Percentiles rank a stretch among this genome's conserved stretches.
Evolutionary conservation across 2,113 vertebrate species (phyloP).

Genomic region (Scalopus aquaticus): DNA sequence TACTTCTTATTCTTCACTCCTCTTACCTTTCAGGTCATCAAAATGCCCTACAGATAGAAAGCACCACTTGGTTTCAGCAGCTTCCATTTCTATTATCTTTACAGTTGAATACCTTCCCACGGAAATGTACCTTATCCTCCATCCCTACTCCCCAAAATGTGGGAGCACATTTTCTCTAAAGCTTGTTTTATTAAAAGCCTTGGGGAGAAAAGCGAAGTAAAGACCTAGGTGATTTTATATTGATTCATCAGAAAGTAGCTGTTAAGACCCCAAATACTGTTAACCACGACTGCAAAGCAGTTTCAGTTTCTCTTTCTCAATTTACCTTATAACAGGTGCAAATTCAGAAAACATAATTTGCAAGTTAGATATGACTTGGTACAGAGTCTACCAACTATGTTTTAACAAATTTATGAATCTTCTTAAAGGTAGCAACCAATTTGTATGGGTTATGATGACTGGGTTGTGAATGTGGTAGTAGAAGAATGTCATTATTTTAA

Average conservation of each 20-base stretch:
- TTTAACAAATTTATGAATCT: neutral
- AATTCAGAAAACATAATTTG: neutral
- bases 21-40: neutral
- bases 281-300: neutral
- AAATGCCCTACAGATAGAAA: neutral
- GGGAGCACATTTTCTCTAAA: constrained; percentile 8
- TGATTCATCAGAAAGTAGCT: neutral
- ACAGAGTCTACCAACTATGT: neutral
- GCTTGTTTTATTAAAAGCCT: constrained; percentile 4
- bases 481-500: neutral
- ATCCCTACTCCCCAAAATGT: neutral
- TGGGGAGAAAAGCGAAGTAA: neutral
- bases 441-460: neutral
- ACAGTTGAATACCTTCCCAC: neutral
- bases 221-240: neutral
- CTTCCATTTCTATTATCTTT: constrained; percentile 10
- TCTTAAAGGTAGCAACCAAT: constrained; percentile 19
- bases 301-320: constrained; percentile 31
- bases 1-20: neutral
- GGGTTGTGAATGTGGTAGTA: neutral
- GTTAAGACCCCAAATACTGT: neutral
- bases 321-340: constrained; percentile 11
- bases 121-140: neutral
- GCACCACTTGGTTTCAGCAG: neutral
- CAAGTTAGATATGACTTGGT: neutral